Base-by-base conservation (phyloP, 2,797 vertebrate genomes). In the Garrulus glandarius region DNA sequence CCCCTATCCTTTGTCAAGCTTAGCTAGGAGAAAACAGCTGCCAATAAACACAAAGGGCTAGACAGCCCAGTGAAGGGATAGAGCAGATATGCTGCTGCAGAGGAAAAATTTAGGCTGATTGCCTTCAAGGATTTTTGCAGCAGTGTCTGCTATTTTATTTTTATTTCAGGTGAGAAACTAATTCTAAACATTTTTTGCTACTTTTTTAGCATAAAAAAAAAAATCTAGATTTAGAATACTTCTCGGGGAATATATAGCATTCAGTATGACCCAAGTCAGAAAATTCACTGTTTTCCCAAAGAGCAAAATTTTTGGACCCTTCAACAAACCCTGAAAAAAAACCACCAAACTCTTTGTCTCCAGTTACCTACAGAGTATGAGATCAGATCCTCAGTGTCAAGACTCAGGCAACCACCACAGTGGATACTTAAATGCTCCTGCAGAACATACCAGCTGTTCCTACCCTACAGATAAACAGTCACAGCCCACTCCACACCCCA, bases 41-140 rank as follows among this genome's bases (percentile, higher is more conserved):
- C 81, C 85, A 80, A 85, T 57, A 92, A 92, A 83, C 70, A 96
- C 56, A 93, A 91, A 94, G 64, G 82, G 52, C 53, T 92, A 74
- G 68, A 80, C 11, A 74, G 56, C 37, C 52, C 36, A 46, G 11
- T 16, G 68, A 80, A 65, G n/a, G 57, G 26, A 7, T 19, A 67
- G 37, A 76, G 26, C 22, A 92, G 49, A 87, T 37, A 49, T 2
- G 49, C n/a, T 1, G 7, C 24, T 32, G 36, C 20, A 79, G 24
- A 74, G 23, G 43, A 53, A 60, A 75, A 63, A 70, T 36, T 26
- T 21, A 82, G 21, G 24, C 56, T 55, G 27, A 67, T 8, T 82
- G 34, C 49, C 65, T 89, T 84, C 68, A 90, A 79, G 32, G 44
- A 87, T 77, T 89, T 86, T 83, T 92, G 30, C 30, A 44, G 53